phyloP scores from a whole-genome alignment of 1,140 invertebrate genomes.

The Galleria mellonella region DNA sequence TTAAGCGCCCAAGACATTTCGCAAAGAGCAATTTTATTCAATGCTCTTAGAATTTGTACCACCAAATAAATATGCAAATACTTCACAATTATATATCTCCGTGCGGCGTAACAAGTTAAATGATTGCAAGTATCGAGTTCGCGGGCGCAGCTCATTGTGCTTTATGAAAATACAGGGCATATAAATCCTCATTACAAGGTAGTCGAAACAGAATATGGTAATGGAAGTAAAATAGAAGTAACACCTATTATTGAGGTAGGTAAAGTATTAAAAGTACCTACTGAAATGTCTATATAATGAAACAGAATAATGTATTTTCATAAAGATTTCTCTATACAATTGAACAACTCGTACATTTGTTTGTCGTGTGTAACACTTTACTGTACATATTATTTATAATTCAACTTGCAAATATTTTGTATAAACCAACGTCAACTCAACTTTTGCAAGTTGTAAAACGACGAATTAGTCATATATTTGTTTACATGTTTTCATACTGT shows the following conservation, averaged over 20 bases:
- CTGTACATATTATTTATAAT: too few relatives aligned
- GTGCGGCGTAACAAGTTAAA: conserved; percentile 24
- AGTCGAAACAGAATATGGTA: conserved; percentile 49
- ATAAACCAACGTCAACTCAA: too few relatives aligned
- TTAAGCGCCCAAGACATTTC: conserved; percentile 12
- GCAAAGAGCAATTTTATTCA: not conserved
- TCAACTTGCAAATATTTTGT: too few relatives aligned
- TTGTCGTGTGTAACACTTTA: too few relatives aligned
- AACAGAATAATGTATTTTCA: too few relatives aligned
- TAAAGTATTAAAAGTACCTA: too few relatives aligned
- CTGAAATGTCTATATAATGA: too few relatives aligned
- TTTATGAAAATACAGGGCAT: conserved; percentile 51
- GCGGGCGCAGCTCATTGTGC: conserved; percentile 24
- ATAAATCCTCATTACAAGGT: conserved; percentile 53
- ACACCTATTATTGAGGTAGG: conserved; percentile 1
- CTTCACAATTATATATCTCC: conserved; percentile 36
- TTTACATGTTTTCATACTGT: too few relatives aligned
- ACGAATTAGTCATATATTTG: too few relatives aligned
- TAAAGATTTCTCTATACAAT: too few relatives aligned
- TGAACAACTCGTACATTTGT: too few relatives aligned
- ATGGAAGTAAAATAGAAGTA: conserved; percentile 21
- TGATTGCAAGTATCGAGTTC: conserved; percentile 30
- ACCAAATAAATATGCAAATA: conserved; percentile 29
- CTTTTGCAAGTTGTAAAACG: too few relatives aligned
- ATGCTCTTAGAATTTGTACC: conserved; percentile 8